Conservation (phyloP, 2,888 invertebrate species). For the Folsomia candida region DNA sequence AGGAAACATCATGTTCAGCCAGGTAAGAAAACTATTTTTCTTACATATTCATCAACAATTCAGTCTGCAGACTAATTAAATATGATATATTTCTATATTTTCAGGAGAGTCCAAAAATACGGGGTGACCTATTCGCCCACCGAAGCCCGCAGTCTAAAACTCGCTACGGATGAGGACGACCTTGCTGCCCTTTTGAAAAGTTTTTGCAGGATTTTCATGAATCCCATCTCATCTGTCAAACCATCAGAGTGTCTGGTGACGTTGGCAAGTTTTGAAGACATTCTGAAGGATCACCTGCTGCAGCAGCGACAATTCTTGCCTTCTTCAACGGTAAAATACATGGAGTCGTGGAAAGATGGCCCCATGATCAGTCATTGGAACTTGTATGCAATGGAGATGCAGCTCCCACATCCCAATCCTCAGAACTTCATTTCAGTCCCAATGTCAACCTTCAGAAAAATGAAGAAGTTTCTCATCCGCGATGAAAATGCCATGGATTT, state of each 20-base stretch:
- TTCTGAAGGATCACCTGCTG: background rate
- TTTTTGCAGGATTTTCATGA: background rate
- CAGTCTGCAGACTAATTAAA: background rate
- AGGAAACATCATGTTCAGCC: background rate
- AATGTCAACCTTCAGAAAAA: too few relatives aligned
- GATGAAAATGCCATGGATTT: too few relatives aligned
- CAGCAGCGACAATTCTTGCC: background rate
- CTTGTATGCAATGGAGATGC: background rate
- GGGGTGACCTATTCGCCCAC: background rate
- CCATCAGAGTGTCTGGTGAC: background rate
- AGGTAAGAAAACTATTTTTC: background rate
- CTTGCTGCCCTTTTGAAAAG: background rate
- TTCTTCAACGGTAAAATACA: background rate
- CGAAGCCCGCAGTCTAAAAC: background rate
- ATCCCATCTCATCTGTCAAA: background rate
- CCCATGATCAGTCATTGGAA: background rate
- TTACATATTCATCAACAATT: background rate
- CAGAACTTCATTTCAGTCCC: too few relatives aligned
- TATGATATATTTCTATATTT: background rate
- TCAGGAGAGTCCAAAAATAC: background rate
- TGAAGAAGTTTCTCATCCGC: too few relatives aligned
- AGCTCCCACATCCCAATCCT: too few relatives aligned
- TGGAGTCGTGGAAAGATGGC: background rate
- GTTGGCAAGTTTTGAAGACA: background rate
- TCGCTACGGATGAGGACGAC: background rate